These are phyloP conservation scores for Heliconius erato DNA, from an alignment of 2,888 invertebrate genomes.

Conservation along the genomic window DNA sequence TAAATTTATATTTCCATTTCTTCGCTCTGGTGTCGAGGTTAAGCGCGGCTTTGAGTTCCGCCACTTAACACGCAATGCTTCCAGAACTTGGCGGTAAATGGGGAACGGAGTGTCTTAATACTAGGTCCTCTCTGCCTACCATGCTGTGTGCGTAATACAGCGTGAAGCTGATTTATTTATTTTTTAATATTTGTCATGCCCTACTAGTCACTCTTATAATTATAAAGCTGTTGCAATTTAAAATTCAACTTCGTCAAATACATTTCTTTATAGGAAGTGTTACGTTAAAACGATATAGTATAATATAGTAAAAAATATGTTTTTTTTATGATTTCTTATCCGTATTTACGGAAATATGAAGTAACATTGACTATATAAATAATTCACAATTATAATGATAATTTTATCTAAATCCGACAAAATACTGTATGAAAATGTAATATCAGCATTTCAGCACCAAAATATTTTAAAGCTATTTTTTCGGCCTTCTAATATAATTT, in stretches of 20 bases:
- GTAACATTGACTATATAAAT: conserved; percentile 35
- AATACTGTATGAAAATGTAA: conserved; percentile 26
- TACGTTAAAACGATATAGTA: neutral
- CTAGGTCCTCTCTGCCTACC: too few species aligned
- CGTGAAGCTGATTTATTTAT: too few species aligned
- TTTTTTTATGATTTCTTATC: conserved; percentile 12
- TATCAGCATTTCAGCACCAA: neutral
- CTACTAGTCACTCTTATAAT: too few species aligned
- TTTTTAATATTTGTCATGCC: too few species aligned
- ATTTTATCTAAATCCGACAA: conserved; percentile 43
- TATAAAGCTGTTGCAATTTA: too few species aligned
- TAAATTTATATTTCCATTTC: too few species aligned
- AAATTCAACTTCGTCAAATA: neutral
- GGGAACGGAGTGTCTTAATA: too few species aligned
- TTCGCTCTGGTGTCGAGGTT: too few species aligned
- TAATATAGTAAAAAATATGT: neutral
- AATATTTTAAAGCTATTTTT: neutral
- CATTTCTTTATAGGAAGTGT: neutral
- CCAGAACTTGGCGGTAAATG: too few species aligned
- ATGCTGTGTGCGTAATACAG: too few species aligned
- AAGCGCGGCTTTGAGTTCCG: too few species aligned
- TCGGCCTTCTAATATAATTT: neutral
- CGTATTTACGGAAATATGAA: conserved; percentile 37
- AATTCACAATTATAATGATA: conserved; percentile 25
- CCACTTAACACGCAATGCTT: too few species aligned